These are phyloP conservation scores for Styela clava DNA, from an alignment of 23 tunicate genomes.

Conservation along the genomic window DNA sequence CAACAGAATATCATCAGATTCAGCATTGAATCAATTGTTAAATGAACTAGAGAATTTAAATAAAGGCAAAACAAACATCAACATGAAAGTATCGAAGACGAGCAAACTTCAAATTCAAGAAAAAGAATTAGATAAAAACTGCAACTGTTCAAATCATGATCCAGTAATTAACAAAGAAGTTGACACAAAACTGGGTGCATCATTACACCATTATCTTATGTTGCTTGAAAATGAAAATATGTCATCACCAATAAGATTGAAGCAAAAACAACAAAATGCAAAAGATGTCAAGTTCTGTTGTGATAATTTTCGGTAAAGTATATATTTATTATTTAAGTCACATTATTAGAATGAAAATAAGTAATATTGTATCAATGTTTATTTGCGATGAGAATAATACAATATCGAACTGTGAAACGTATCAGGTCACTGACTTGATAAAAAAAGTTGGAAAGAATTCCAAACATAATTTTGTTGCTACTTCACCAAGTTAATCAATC, in stretches of 20 bases:
- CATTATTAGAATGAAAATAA: too few relatives aligned
- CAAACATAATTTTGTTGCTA: too few relatives aligned
- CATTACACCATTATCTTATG: background rate
- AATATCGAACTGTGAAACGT: too few relatives aligned
- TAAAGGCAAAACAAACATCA: background rate
- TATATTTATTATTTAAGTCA: too few relatives aligned
- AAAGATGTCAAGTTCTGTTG: constrained; percentile 2
- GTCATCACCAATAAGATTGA: background rate
- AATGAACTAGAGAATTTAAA: background rate
- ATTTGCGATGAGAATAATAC: too few relatives aligned
- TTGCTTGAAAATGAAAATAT: background rate
- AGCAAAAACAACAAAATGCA: background rate
- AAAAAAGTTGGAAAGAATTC: too few relatives aligned
- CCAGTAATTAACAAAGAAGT: background rate
- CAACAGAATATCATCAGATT: background rate
- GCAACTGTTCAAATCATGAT: background rate
- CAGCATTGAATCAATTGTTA: background rate
- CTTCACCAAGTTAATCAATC: too few relatives aligned
- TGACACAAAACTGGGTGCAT: background rate
- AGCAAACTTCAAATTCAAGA: background rate
- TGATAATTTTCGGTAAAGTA: constrained; percentile 8
- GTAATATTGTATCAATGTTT: too few relatives aligned
- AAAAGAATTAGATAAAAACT: too few relatives aligned
- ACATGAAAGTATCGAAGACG: background rate
- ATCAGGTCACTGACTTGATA: too few relatives aligned